Evolutionary conservation across 2,888 invertebrate species (phyloP), one percentile per base, ranked within the genome.

Genomic region (Zaprionus bogoriensis): DNA sequence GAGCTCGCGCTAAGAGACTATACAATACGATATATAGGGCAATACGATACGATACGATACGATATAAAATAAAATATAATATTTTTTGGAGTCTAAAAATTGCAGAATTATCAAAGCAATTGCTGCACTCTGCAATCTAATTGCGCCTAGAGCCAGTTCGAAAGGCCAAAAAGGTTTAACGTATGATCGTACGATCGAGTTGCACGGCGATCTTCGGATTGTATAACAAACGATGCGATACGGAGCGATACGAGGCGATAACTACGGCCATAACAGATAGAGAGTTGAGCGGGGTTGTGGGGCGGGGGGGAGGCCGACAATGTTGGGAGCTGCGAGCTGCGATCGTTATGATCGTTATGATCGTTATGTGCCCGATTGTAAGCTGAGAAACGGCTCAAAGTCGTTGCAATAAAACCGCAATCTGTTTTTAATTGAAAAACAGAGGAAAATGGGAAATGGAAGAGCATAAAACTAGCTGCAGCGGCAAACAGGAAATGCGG

Each of bases 381-480:
- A 80, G 82, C 58, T 70, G 84, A 87, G 84, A 76, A 84, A 80
- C 61, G 57, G 67, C 81, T 80, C 80, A 80, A 87, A 87, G 81
- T 84, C 87, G 74, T 62, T 69, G 66, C 69, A 55, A 58, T 47
- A 53, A 55, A 80, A 80, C 80, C 87, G 87, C 80, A 80, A 80
- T 62, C 74, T 50, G 79, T 73, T 80, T 78, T 76, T 67, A 80
- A 86, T 80, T 83, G 73, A 80, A 79, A 72, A 60, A 30, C 36
- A 30, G 36, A 38, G 36, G 52, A 39, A 53, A 41, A 42, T 41
- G 22, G n/a, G n/a, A 47, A 44, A 19, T 41, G 17, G 32, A 41
- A 22, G 5, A 9, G 7, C 19, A 25, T 20, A 32, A 19, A 28
- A 36, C n/a, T n/a, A n/a, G n/a, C n/a, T n/a, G n/a, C n/a, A n/a